A percentile compares a stretch with the other conserved stretches of the same genome.
Evolutionary conservation across 2,797 vertebrate species (phyloP).

Genomic region (Aphelocoma californica): DNA sequence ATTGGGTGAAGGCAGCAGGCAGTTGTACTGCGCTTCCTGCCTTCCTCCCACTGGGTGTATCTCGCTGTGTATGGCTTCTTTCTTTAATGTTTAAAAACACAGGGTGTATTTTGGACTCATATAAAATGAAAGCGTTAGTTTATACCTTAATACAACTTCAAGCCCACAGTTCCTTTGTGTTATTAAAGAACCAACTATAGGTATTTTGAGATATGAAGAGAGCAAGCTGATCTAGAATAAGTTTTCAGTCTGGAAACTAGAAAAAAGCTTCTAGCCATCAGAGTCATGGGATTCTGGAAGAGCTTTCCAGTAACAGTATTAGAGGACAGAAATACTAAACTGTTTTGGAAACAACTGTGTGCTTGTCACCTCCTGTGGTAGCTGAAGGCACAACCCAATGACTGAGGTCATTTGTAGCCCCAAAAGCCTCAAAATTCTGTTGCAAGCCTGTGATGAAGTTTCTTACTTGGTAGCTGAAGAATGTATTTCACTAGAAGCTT

Average conservation of each 20-base stretch:
- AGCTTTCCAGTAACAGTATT: constrained; percentile 36
- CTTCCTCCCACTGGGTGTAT: not conserved
- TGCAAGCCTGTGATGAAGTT: not conserved
- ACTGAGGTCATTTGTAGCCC: not conserved
- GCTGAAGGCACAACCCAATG: not conserved
- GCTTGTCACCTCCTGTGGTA: constrained; percentile 6
- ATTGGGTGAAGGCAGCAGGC: constrained; percentile 29
- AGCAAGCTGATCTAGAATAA: not conserved
- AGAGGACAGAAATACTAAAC: constrained; percentile 34
- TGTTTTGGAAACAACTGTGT: constrained; percentile 3
- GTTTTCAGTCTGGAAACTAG: not conserved
- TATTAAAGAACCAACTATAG: not conserved
- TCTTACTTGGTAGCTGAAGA: not conserved
- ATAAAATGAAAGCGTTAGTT: not conserved
- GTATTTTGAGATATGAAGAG: not conserved
- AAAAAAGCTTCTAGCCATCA: not conserved
- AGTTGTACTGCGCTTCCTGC: constrained; percentile 40
- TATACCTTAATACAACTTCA: not conserved
- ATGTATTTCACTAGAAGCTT: constrained; percentile 1
- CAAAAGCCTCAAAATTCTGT: not conserved
- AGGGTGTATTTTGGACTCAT: not conserved
- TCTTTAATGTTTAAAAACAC: constrained; percentile 1
- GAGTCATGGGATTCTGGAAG: constrained; percentile 15
- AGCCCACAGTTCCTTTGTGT: not conserved
- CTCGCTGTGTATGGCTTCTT: not conserved